These are phyloP conservation scores for Allophyes oxyacanthae DNA, from an alignment of 2,888 invertebrate genomes.

Conservation along the genomic window DNA sequence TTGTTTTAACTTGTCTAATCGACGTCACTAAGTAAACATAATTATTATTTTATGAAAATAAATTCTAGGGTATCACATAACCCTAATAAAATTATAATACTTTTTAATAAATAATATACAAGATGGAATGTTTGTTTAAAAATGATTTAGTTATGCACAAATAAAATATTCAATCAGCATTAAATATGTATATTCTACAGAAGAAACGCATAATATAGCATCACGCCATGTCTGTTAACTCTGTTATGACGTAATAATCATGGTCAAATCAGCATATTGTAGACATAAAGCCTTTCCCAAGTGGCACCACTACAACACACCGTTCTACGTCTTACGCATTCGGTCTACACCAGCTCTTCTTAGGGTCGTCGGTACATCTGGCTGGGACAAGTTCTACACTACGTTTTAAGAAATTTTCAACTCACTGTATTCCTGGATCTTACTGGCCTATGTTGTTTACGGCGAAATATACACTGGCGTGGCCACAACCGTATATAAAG, in stretches of 20 bases:
- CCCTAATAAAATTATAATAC: slow-evolving; percentile 29
- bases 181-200: not conserved
- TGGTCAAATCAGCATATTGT: no score
- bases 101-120: slow-evolving; percentile 47
- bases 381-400: no score
- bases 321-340: no score
- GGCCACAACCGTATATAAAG: not conserved
- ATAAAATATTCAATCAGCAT: slow-evolving; percentile 1
- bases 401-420: no score
- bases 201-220: not conserved
- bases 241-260: no score
- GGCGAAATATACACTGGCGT: not conserved
- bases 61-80: slow-evolving; percentile 13
- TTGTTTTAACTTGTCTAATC: slow-evolving; percentile 5
- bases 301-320: no score
- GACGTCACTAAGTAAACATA: slow-evolving; percentile 21
- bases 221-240: not conserved
- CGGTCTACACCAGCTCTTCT: no score
- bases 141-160: slow-evolving; percentile 33
- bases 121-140: slow-evolving; percentile 63
- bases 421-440: no score
- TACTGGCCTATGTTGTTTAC: no score
- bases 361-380: no score
- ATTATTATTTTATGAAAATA: slow-evolving; percentile 14
- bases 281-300: no score